Percentiles rank a stretch among this genome's conserved stretches.
Conservation (phyloP, 1,140 invertebrate species). For the Polypedilum vanderplanki region DNA sequence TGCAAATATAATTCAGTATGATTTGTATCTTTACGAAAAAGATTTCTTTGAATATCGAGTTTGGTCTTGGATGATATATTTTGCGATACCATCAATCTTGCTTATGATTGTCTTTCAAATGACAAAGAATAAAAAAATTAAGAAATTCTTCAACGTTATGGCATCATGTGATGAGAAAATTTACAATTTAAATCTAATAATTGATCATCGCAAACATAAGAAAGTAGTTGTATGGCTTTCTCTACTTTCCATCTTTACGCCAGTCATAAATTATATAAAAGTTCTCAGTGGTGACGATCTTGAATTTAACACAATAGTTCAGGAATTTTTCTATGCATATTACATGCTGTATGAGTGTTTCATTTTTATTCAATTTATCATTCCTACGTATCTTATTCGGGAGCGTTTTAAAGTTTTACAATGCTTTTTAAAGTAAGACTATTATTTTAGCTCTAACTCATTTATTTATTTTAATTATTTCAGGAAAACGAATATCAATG, state of each 20-base stretch:
- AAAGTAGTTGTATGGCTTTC: not conserved
- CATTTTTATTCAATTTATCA: not conserved
- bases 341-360: not conserved
- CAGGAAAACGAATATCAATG: not conserved
- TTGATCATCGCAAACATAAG: not conserved
- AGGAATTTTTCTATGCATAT: not conserved
- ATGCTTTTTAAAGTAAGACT: not conserved
- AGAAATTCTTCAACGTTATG: too few species aligned
- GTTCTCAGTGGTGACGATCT: not conserved
- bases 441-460: not conserved
- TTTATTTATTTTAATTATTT: not conserved
- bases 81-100: too few species aligned
- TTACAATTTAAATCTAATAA: not conserved
- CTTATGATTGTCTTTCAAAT: too few species aligned
- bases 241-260: not conserved
- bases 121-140: too few species aligned
- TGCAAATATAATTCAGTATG: not conserved
- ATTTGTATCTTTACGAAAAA: not conserved
- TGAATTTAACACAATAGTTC: not conserved
- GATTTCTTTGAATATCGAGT: not conserved
- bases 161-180: not conserved
- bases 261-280: not conserved
- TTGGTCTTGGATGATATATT: not conserved
- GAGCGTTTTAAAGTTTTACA: not conserved
- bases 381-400: not conserved